These are phyloP conservation scores for Mythimna albipuncta DNA, from an alignment of 2,888 invertebrate species.

Conservation along the genomic window DNA sequence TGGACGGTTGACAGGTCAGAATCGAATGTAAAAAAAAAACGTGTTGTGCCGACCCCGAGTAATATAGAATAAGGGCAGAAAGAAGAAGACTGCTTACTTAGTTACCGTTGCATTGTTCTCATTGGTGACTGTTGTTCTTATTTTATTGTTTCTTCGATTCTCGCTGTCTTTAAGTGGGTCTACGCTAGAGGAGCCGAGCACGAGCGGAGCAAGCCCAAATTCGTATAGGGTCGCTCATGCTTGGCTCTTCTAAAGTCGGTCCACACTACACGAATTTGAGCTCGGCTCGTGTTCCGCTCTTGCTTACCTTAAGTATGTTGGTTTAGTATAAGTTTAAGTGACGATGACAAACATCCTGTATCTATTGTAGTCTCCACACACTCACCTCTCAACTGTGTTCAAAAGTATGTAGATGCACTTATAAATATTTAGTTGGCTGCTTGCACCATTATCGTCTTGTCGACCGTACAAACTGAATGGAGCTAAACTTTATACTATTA, in stretches of 20 bases:
- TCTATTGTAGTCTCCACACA: not conserved
- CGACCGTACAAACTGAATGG: conserved; percentile 4
- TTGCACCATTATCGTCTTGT: conserved; percentile 2
- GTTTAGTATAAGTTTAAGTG: not conserved
- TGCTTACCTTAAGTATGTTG: not conserved
- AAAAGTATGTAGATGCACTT: not conserved
- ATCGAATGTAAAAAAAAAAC: too few species aligned
- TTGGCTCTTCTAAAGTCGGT: too few species aligned
- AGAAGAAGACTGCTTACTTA: not conserved
- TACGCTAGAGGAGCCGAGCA: too few species aligned
- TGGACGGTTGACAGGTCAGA: too few species aligned
- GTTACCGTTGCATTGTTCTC: not conserved
- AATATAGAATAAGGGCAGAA: not conserved
- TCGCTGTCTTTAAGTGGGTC: too few species aligned
- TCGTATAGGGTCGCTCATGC: too few species aligned
- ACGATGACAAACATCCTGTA: not conserved
- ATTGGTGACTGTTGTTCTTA: not conserved
- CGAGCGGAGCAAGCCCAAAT: too few species aligned
- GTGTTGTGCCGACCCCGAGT: too few species aligned
- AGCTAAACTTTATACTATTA: conserved; percentile 9
- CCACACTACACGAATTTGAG: too few species aligned
- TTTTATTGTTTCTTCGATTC: not conserved
- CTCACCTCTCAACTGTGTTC: not conserved
- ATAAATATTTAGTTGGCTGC: not conserved
- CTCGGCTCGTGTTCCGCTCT: too few species aligned